phyloP scores from a whole-genome alignment of 2,888 invertebrate genomes.

The Eretmocerus hayati region DNA sequence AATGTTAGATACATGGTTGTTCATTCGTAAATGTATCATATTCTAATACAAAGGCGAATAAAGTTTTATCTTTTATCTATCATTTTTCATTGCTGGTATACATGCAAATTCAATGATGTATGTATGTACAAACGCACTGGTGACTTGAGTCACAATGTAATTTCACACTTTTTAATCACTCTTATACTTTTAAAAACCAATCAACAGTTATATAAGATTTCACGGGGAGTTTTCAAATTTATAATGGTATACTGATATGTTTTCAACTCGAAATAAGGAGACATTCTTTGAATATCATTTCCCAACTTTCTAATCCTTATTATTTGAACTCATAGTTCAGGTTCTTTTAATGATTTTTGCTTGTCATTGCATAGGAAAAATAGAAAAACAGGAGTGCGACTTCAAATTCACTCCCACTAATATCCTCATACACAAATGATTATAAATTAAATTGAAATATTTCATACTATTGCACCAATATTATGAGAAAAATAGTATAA shows the following conservation, averaged over 20 bases:
- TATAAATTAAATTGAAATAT: no score
- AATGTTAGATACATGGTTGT: conserved; percentile 12
- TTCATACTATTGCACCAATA: no score
- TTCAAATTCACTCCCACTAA: no score
- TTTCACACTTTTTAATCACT: background rate
- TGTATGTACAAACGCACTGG: conserved; percentile 17
- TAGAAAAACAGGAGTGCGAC: no score
- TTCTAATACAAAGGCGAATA: conserved; percentile 4
- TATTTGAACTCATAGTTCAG: conserved; percentile 5
- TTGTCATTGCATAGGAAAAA: no score
- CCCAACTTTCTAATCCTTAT: conserved; percentile 3
- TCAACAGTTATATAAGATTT: conserved; percentile 15
- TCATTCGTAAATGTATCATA: conserved; percentile 10
- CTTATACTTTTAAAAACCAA: conserved; percentile 16
- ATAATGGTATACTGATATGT: conserved; percentile 12
- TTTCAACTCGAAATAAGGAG: conserved; percentile 11
- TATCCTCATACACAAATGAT: no score
- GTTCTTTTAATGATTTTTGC: no score
- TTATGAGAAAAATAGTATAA: no score
- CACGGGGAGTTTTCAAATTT: conserved; percentile 5
- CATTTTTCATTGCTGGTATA: background rate
- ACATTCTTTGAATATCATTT: conserved; percentile 4
- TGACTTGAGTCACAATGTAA: conserved; percentile 11
- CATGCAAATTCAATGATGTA: background rate
- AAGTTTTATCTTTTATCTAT: background rate